Evolutionary conservation across 2,888 invertebrate genomes (phyloP).

Genomic region (Opisthograptis luteolata): DNA sequence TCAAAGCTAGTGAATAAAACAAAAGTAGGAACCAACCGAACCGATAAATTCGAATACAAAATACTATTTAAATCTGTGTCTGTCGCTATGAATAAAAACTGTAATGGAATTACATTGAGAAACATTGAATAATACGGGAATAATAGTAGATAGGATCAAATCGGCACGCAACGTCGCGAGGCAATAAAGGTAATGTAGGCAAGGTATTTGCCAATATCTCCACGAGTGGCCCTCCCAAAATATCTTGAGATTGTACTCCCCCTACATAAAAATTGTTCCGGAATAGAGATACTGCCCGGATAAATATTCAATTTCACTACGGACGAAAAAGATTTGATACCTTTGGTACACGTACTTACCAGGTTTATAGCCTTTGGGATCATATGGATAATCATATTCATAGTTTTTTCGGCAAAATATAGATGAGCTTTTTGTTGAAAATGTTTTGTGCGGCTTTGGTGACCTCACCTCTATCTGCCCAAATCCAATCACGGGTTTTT

Average conservation of each 20-base stretch:
- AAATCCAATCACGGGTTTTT: slow-evolving; percentile 48
- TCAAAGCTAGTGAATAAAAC: slow-evolving; percentile 12
- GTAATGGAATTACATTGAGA: slow-evolving; percentile 63
- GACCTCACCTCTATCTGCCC: slow-evolving; percentile 48
- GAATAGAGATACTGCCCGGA: slow-evolving; percentile 84
- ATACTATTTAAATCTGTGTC: slow-evolving; percentile 32
- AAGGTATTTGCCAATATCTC: slow-evolving; percentile 82
- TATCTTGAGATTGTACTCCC: slow-evolving; percentile 83
- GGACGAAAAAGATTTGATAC: slow-evolving; percentile 84
- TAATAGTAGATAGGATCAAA: slow-evolving; percentile 73
- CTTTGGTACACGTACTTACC: slow-evolving; percentile 70
- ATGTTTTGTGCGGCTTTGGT: slow-evolving; percentile 54
- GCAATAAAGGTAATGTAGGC: slow-evolving; percentile 83
- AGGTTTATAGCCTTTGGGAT: slow-evolving; percentile 82
- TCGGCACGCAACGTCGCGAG: slow-evolving; percentile 73
- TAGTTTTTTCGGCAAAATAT: slow-evolving; percentile 72
- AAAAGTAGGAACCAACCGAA: slow-evolving; percentile 10
- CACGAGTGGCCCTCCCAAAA: slow-evolving; percentile 82
- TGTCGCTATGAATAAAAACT: slow-evolving; percentile 54
- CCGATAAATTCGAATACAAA: slow-evolving; percentile 28
- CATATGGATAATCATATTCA: slow-evolving; percentile 82
- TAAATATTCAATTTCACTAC: slow-evolving; percentile 84
- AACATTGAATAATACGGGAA: slow-evolving; percentile 72
- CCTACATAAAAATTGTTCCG: slow-evolving; percentile 84
- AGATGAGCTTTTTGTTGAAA: slow-evolving; percentile 62